Evolutionary conservation across 2,113 vertebrate species (phyloP).

Genomic region (Aramus guarauna): DNA sequence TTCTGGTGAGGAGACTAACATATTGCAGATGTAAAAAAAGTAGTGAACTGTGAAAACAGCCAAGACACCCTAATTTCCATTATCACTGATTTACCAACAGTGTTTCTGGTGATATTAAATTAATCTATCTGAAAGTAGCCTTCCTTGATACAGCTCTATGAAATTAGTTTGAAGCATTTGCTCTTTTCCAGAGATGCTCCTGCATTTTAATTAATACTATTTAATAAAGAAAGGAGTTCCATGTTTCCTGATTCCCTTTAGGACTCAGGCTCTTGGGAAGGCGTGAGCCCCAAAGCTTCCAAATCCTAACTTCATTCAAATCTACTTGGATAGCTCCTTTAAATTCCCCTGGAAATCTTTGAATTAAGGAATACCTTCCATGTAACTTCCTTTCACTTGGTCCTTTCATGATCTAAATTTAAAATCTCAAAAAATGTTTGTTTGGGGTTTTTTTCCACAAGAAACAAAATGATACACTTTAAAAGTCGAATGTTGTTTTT

Average conservation of each 20-base stretch:
- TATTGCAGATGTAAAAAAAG: neutral
- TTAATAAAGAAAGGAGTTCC: neutral
- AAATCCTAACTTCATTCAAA: neutral
- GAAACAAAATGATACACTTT: neutral
- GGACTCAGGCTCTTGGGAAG: neutral
- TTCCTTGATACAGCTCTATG: neutral
- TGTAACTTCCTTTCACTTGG: neutral
- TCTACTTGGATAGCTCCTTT: neutral
- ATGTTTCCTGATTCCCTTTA: neutral
- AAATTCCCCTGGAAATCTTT: neutral
- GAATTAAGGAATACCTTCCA: neutral
- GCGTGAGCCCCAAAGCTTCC: neutral
- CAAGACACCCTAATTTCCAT: neutral
- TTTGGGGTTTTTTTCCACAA: neutral
- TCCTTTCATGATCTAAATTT: neutral
- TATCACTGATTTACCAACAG: neutral
- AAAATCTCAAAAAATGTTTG: neutral
- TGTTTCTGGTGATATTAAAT: neutral
- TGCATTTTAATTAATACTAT: neutral
- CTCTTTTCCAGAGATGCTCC: neutral
- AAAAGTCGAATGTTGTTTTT: neutral
- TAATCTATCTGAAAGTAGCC: neutral
- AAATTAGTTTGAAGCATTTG: neutral
- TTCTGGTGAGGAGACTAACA: neutral
- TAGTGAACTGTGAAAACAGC: neutral